phyloP scores from a whole-genome alignment of 2,888 invertebrate genomes.

The Tetragonula carbonaria region DNA sequence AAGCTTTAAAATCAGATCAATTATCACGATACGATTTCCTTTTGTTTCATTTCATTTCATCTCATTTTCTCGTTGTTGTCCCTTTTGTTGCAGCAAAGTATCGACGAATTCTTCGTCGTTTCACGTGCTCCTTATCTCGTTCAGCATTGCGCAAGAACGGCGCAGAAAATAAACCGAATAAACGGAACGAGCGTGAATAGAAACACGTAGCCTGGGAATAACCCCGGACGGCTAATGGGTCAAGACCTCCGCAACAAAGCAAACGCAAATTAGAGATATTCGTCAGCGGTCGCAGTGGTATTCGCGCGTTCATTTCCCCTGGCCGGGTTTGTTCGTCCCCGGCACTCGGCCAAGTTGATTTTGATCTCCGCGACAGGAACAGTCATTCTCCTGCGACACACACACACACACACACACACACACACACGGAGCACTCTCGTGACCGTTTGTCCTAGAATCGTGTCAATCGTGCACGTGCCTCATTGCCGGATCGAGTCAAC shows the following conservation, averaged over 20 bases:
- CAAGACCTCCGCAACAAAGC: background rate
- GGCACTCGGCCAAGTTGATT: conserved; percentile 39
- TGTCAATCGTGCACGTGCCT: conserved; percentile 34
- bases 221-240: background rate
- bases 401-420: background rate
- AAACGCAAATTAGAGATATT: conserved; percentile 24
- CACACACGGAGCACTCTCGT: conserved; percentile 40
- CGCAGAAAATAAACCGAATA: background rate
- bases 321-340: conserved; percentile 44
- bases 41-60: no score
- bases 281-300: conserved; percentile 1
- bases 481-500: conserved; percentile 43
- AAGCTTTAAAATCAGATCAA: no score
- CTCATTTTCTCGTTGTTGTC: no score
- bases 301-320: conserved; percentile 47
- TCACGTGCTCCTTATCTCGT: background rate
- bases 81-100: no score
- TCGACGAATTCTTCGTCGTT: no score
- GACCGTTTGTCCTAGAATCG: conserved; percentile 67
- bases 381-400: conserved; percentile 48
- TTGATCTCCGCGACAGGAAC: conserved; percentile 60
- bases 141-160: background rate
- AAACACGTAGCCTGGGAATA: background rate
- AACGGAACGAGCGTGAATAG: background rate
- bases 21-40: no score